A percentile compares a stretch with the other conserved stretches of the same genome.
These are phyloP conservation scores for Sylvia atricapilla DNA, from an alignment of 2,113 vertebrate species.

Conservation along the genomic window DNA sequence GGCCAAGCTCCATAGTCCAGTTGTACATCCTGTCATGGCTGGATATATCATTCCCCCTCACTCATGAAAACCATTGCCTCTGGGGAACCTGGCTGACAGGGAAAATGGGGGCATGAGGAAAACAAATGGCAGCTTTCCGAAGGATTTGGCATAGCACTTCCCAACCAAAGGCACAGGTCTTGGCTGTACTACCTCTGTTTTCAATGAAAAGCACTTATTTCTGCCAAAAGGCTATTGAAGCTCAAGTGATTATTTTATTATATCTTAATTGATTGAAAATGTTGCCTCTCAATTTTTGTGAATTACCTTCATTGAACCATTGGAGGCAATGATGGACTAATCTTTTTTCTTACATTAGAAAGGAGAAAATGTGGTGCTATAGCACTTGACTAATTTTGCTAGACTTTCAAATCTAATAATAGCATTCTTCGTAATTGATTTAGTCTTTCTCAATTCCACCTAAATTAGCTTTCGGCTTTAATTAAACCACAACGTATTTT, in stretches of 20 bases:
- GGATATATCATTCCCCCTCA: background rate
- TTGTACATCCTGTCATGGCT: background rate
- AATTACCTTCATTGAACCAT: background rate
- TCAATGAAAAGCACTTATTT: background rate
- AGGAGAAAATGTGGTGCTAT: background rate
- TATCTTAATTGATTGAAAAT: slow-evolving; percentile 3
- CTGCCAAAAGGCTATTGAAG: background rate
- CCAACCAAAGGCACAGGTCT: background rate
- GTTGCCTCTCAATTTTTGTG: background rate
- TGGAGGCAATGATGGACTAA: background rate
- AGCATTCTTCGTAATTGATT: slow-evolving; percentile 35
- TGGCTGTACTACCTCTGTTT: background rate
- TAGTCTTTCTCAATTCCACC: slow-evolving; percentile 18
- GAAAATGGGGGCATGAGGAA: background rate
- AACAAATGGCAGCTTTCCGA: background rate
- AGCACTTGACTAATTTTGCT: slow-evolving; percentile 1
- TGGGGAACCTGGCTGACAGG: background rate
- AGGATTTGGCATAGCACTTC: background rate
- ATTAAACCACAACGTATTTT: slow-evolving; percentile 42
- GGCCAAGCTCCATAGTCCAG: background rate
- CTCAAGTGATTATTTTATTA: background rate
- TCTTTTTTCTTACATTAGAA: background rate
- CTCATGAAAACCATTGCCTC: background rate
- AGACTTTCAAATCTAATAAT: slow-evolving; percentile 19
- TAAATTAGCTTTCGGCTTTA: slow-evolving; percentile 47